These are phyloP conservation scores for Nautilus pompilius DNA, from an alignment of 1,140 invertebrate species.

Conservation along the genomic window DNA sequence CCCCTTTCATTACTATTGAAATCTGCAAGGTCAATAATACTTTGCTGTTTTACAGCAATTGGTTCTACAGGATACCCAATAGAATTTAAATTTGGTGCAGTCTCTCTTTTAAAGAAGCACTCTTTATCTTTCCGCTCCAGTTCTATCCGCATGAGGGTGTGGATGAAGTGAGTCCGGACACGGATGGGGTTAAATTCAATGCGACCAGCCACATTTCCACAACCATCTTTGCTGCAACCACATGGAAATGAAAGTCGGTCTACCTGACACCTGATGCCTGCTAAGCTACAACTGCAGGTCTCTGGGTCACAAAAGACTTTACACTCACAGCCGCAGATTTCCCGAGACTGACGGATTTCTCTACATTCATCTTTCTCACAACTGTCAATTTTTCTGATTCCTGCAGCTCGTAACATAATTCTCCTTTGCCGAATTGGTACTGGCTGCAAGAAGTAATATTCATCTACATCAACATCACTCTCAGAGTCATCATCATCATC, in stretches of 20 bases:
- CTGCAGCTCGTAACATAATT: slow-evolving; percentile 79
- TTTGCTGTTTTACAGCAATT: too few relatives aligned
- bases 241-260: slow-evolving; percentile 95
- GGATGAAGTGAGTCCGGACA: slow-evolving; percentile 95
- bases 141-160: slow-evolving; percentile 92
- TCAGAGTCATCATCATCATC: slow-evolving; percentile 33
- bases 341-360: slow-evolving; percentile 85
- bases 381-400: slow-evolving; percentile 89
- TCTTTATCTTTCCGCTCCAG: slow-evolving; percentile 75
- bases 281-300: slow-evolving; percentile 87
- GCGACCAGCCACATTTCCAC: slow-evolving; percentile 85
- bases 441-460: slow-evolving; percentile 87
- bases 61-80: too few relatives aligned
- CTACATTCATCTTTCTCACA: slow-evolving; percentile 92
- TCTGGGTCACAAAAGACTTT: slow-evolving; percentile 92
- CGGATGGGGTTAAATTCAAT: slow-evolving; percentile 95
- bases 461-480: slow-evolving; percentile 64
- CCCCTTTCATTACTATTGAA: slow-evolving; percentile 53
- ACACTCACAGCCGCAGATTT: slow-evolving; percentile 89
- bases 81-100: too few relatives aligned
- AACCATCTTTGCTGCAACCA: slow-evolving; percentile 90
- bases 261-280: slow-evolving; percentile 95
- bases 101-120: too few relatives aligned
- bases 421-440: slow-evolving; percentile 87
- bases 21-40: slow-evolving; percentile 27